Base-by-base conservation (phyloP, 2,797 vertebrate genomes). In the Pagetopsis macropterus region DNA sequence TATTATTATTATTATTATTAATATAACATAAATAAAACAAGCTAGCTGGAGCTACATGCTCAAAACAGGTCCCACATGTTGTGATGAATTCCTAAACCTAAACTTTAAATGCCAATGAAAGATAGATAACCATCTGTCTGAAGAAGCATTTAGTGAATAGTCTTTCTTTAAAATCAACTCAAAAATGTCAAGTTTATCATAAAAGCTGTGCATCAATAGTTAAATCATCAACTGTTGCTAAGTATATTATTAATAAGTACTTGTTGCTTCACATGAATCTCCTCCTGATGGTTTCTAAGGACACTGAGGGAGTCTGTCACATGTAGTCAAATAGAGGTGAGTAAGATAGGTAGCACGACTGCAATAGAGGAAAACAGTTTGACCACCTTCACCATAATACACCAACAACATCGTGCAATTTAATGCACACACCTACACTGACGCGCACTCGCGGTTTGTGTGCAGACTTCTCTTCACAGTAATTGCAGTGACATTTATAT, bases 401-500 rank as follows among this genome's bases (percentile, higher is more conserved):
- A 65, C 59, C 72, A 60, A 65, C 6, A 37, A 60, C 64, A 49
- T 73, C 71, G 51, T 9, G 57, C 68, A 37, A n/a, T 81, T 77
- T 17, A 60, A 63, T 27, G 49, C 79, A 73, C 64, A 59, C 43
- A 46, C 62, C 46, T 49, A 21, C 37, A 58, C 46, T 60, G 78
- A 50, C 61, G 31, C 21, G 41, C 23, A 11, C 61, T 43, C 56
- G 44, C 67, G 82, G 81, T 89, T 86, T 91, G 86, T 90, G 89
- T 88, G 81, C 85, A 74, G 79, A 83, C 77, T 73, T 83, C 77
- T 88, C 82, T 57, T 71, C 10, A 5, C 78, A 5, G 40, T 91
- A 92, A 93, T 92, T 88, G 86, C 82, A 56, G 75, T 91, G 90
- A 90, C 90, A 88, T 93, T 93, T 88, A 88, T 89, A 91, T 89